A percentile compares a stretch with the other conserved stretches of the same genome.
phyloP scores from a whole-genome alignment of 2,113 vertebrate species.

The Paramormyrops kingsleyae region DNA sequence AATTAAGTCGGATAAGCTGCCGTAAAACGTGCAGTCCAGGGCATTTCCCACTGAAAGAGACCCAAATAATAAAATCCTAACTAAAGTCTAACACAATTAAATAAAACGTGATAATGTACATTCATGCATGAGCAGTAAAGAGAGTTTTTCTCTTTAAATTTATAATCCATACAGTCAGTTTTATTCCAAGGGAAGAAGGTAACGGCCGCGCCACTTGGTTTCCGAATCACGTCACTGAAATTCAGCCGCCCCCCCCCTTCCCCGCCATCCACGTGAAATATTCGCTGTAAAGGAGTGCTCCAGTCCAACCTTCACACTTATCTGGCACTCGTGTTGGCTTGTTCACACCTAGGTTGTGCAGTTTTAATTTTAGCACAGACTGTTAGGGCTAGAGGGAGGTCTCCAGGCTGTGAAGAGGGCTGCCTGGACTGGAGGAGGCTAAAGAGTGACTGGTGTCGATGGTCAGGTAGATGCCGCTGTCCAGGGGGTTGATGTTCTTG shows the following conservation, averaged over 20 bases:
- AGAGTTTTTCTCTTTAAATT: conserved; percentile 50
- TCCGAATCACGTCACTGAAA: conserved; percentile 44
- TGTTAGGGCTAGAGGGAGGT: conserved; percentile 86
- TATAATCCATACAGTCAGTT: conserved; percentile 55
- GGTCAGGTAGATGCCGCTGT: conserved; percentile 96
- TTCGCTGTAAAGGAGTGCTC: background rate
- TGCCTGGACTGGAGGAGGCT: conserved; percentile 93
- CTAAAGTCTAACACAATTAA: conserved; percentile 50
- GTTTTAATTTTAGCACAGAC: background rate
- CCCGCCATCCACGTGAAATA: background rate
- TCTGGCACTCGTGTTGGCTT: background rate
- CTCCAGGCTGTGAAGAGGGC: conserved; percentile 98
- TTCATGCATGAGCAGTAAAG: conserved; percentile 92
- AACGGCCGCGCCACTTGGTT: conserved; percentile 48
- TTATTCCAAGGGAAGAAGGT: conserved; percentile 54
- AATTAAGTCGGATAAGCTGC: conserved; percentile 66
- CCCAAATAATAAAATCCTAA: conserved; percentile 59
- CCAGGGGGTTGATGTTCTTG: conserved; percentile 99
- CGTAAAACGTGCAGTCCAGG: conserved; percentile 73
- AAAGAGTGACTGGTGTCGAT: conserved; percentile 97
- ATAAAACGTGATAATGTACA: conserved; percentile 75
- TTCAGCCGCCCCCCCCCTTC: background rate
- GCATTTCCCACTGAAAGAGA: conserved; percentile 60
- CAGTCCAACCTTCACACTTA: background rate
- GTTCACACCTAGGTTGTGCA: background rate